phyloP scores from a whole-genome alignment of 2,113 vertebrate genomes.

The Psettodes erumei region DNA sequence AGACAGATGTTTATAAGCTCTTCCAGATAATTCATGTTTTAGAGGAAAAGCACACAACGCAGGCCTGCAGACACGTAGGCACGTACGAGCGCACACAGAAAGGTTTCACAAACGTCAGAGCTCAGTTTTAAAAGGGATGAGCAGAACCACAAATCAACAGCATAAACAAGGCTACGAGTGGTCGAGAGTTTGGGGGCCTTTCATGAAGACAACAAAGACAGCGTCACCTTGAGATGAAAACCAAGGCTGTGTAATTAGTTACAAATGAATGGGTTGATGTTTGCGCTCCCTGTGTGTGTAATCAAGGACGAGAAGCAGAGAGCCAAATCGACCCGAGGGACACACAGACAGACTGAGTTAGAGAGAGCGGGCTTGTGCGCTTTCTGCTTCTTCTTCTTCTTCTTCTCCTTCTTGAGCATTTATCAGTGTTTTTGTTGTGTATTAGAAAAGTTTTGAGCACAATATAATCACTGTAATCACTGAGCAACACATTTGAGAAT shows the following conservation, averaged over 20 bases:
- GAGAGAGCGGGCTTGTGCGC: slow-evolving; percentile 13
- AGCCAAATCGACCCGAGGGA: slow-evolving; percentile 67
- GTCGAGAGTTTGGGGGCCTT: slow-evolving; percentile 22
- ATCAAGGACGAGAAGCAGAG: slow-evolving; percentile 73
- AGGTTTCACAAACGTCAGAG: not conserved
- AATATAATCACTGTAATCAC: too few species aligned
- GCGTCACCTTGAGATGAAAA: slow-evolving; percentile 74
- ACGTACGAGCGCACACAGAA: not conserved
- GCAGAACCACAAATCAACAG: not conserved
- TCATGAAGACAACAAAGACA: slow-evolving; percentile 45
- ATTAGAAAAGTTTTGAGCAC: not conserved
- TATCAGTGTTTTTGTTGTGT: not conserved
- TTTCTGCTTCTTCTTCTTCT: slow-evolving; percentile 16
- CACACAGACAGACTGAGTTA: slow-evolving; percentile 33
- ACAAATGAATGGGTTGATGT: slow-evolving; percentile 73
- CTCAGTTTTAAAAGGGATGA: not conserved
- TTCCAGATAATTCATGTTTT: not conserved
- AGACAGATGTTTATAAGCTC: slow-evolving; percentile 21
- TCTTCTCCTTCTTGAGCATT: slow-evolving; percentile 27
- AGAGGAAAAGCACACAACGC: not conserved
- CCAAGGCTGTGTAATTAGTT: slow-evolving; percentile 71
- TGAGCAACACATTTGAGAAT: not conserved
- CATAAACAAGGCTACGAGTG: slow-evolving; percentile 24
- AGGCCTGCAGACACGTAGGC: too few species aligned
- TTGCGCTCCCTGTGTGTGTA: slow-evolving; percentile 42